Evolutionary conservation across 1,140 invertebrate genomes (phyloP).

Genomic region (Listronotus bonariensis): DNA sequence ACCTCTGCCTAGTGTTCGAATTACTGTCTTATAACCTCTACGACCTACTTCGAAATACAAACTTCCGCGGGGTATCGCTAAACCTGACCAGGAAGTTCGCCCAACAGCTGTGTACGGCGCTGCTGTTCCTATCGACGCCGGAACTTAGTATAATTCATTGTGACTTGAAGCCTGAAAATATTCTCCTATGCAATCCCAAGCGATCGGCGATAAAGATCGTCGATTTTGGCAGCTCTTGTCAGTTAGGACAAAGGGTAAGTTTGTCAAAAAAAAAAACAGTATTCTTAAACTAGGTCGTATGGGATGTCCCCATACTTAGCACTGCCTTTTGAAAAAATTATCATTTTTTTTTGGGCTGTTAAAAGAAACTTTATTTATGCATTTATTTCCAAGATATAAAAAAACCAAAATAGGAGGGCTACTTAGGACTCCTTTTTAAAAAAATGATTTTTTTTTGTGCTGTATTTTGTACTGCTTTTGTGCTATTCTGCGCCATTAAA

Average conservation of each 20-base stretch:
- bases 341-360: no score
- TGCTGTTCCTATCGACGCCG: conserved; percentile 97
- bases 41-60: conserved; percentile 98
- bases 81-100: conserved; percentile 99
- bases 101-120: conserved; percentile 96
- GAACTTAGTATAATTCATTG: conserved; percentile 99
- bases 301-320: no score
- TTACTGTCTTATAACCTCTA: conserved; percentile 99
- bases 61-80: conserved; percentile 98
- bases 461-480: no score
- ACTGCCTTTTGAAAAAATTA: no score
- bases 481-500: no score
- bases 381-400: no score
- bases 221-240: conserved; percentile 98
- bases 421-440: no score
- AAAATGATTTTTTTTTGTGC: no score
- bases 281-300: no score
- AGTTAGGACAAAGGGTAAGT: conserved; percentile 95
- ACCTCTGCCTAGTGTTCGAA: conserved; percentile 99
- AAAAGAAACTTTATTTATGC: no score
- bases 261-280: no score
- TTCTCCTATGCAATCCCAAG: conserved; percentile 98
- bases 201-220: conserved; percentile 99
- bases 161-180: conserved; percentile 99
- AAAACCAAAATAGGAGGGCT: no score